A percentile compares a stretch with the other conserved stretches of the same genome.
Conservation (phyloP, 1,140 invertebrate species). For the Zaprionus ornatus region DNA sequence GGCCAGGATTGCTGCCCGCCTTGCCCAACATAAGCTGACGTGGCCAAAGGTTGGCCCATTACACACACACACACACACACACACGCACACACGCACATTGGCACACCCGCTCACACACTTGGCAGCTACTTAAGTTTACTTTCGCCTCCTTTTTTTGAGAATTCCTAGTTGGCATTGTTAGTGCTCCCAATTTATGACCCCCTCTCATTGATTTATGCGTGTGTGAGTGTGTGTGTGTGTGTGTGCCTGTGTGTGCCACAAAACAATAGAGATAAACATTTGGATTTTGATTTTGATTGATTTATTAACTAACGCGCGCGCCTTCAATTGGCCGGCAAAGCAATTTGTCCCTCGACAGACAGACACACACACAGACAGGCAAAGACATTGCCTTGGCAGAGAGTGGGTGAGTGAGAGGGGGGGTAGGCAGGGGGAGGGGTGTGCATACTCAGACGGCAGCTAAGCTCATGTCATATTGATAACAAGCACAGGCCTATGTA, state of each 20-base stretch:
- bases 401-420: not conserved
- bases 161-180: conserved; percentile 46
- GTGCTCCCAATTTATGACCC: conserved; percentile 59
- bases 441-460: not conserved
- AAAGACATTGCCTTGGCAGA: not conserved
- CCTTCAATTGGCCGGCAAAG: conserved; percentile 26
- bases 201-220: conserved; percentile 57
- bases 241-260: conserved; percentile 35
- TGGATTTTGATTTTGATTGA: conserved; percentile 32
- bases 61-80: not conserved
- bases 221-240: conserved; percentile 12
- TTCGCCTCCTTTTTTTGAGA: conserved; percentile 25
- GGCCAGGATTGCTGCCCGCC: conserved; percentile 28
- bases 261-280: conserved; percentile 43
- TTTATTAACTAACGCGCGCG: conserved; percentile 33
- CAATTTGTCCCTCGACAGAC: not conserved
- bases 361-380: not conserved
- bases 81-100: not conserved
- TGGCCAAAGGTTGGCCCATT: conserved; percentile 51
- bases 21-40: conserved; percentile 57
- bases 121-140: conserved; percentile 14
- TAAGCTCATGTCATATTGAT: conserved; percentile 4
- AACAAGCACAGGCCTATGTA: not conserved
- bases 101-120: not conserved
- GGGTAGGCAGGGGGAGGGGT: not conserved